Conservation (phyloP, 1,140 invertebrate species). For the Arion vulgaris region DNA sequence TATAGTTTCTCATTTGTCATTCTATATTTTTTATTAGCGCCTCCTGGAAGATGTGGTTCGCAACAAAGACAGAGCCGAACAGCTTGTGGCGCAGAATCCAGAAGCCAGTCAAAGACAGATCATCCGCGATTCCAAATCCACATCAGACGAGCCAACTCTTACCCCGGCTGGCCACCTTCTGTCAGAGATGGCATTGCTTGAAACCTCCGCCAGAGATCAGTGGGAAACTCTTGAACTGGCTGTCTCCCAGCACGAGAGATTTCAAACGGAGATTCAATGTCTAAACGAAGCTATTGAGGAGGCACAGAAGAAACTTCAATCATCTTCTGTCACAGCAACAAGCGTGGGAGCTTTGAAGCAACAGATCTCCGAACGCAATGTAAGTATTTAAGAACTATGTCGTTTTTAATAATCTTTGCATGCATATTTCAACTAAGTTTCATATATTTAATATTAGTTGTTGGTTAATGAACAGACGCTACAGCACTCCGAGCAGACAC, state of each 20-base stretch:
- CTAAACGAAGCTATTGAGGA: conserved; percentile 82
- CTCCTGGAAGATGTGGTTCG: conserved; percentile 62
- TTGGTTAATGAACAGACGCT: too few species aligned
- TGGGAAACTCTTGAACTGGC: conserved; percentile 77
- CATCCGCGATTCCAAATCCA: conserved; percentile 44
- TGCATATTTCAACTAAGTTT: too few species aligned
- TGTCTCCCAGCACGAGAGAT: conserved; percentile 80
- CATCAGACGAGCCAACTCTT: conserved; percentile 43
- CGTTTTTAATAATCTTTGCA: neutral
- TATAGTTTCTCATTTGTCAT: too few species aligned
- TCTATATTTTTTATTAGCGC: conserved; percentile 47
- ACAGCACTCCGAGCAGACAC: too few species aligned
- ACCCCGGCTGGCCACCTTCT: conserved; percentile 49
- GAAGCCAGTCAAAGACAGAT: neutral
- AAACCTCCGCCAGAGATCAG: conserved; percentile 56
- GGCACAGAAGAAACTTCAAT: conserved; percentile 88
- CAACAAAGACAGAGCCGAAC: conserved; percentile 56
- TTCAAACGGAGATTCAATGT: conserved; percentile 59
- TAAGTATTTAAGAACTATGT: conserved; percentile 77
- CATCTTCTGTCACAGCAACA: conserved; percentile 85
- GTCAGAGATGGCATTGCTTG: conserved; percentile 58
- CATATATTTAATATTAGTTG: too few species aligned
- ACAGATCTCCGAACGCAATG: conserved; percentile 90
- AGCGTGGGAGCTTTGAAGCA: conserved; percentile 86
- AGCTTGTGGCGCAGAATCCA: conserved; percentile 52